These are phyloP conservation scores for Druceiella hillmani DNA, from an alignment of 2,888 invertebrate species.

Conservation along the genomic window DNA sequence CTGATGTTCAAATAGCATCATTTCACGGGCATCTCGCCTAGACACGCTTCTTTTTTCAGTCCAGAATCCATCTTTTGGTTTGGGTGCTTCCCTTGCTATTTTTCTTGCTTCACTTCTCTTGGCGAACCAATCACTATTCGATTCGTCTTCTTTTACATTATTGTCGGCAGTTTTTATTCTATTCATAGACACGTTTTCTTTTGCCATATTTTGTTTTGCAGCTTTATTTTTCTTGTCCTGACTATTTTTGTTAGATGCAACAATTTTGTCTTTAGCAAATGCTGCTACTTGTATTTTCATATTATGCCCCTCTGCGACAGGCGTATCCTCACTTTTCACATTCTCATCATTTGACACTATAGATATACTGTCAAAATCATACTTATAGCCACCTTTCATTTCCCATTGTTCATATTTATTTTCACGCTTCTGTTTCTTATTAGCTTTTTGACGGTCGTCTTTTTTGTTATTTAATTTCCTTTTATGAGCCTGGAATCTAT, in stretches of 20 bases:
- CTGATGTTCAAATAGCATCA: conserved; percentile 35
- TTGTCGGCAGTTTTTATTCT: conserved; percentile 14
- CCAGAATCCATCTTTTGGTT: conserved; percentile 29
- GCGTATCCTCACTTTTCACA: conserved; percentile 28
- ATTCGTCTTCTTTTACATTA: conserved; percentile 21
- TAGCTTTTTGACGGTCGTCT: conserved; percentile 35
- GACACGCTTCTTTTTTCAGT: conserved; percentile 36
- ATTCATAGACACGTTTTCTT: conserved; percentile 3
- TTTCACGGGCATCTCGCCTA: conserved; percentile 38
- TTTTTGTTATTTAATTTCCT: conserved; percentile 37
- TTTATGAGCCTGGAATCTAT: conserved; percentile 36
- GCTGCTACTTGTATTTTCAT: too few species aligned
- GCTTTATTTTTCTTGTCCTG: conserved; percentile 8
- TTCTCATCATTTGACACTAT: conserved; percentile 27
- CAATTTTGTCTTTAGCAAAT: too few species aligned
- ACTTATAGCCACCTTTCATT: conserved; percentile 41
- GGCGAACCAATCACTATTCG: conserved; percentile 17
- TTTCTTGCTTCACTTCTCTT: too few species aligned
- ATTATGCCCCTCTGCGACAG: too few species aligned
- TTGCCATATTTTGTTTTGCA: neutral
- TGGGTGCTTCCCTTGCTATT: conserved; percentile 1
- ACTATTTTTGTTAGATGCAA: neutral
- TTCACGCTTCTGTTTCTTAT: conserved; percentile 41
- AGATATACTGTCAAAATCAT: conserved; percentile 35
- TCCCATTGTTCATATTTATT: conserved; percentile 46